phyloP scores from a whole-genome alignment of 2,797 vertebrate genomes.

The Numenius phaeopus region DNA sequence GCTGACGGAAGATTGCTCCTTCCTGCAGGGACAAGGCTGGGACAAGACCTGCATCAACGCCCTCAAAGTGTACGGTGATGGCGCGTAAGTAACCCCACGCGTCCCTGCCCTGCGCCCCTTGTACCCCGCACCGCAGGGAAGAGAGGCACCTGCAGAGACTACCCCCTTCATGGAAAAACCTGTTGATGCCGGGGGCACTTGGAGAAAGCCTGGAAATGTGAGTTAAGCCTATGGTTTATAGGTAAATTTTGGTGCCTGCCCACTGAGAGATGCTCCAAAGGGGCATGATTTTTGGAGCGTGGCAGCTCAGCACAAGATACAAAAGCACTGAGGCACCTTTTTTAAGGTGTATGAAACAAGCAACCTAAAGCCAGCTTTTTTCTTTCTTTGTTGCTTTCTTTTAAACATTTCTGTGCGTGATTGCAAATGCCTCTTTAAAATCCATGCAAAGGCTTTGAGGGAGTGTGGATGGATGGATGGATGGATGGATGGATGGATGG shows the following conservation, averaged over 20 bases:
- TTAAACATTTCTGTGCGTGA: not conserved
- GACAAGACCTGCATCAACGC: conserved; percentile 89
- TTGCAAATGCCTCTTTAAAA: not conserved
- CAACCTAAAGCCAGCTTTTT: not conserved
- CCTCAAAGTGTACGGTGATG: conserved; percentile 89
- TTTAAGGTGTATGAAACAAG: not conserved
- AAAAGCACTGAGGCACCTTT: not conserved
- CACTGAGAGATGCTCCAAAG: not conserved
- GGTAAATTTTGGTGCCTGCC: not conserved
- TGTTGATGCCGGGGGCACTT: not conserved
- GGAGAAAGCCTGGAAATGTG: not conserved
- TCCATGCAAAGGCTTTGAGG: not conserved
- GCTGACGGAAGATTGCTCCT: conserved; percentile 89
- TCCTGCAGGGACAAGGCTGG: conserved; percentile 89
- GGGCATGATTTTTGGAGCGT: not conserved
- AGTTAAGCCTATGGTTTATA: not conserved
- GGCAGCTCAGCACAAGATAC: not conserved
- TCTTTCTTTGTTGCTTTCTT: fast-evolving
- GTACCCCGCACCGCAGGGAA: not conserved
- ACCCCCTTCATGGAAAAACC: not conserved
- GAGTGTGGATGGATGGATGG: fast-evolving
- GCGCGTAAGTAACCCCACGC: conserved; percentile 84
- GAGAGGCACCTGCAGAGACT: not conserved
- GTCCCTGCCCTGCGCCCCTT: not conserved
- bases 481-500: fast-evolving